Evolutionary conservation across 2,113 vertebrate genomes (phyloP), one percentile per base, ranked within the genome.

Genomic region (Zeus faber): DNA sequence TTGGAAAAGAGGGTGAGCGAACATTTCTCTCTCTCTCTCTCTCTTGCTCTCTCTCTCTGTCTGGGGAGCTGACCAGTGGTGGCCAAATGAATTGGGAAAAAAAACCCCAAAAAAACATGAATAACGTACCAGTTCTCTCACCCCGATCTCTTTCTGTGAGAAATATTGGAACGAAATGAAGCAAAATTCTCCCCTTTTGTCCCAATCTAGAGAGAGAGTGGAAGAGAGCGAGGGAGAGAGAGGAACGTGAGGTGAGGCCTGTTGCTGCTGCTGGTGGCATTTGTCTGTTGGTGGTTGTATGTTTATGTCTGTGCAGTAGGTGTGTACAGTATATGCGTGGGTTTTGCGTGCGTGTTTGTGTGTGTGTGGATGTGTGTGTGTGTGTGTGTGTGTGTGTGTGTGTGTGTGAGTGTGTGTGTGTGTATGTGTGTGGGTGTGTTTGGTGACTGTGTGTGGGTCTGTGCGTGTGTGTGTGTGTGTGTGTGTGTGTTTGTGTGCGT

Each of bases 131-230:
- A 76, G n/a, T n/a, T n/a, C n/a, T n/a, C n/a, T n/a, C n/a, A n/a
- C n/a, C n/a, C n/a, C n/a, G 77, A 79, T 73, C 72, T 65, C 60
- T 74, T 91, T 89, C 89, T 91, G 63, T 68, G 61, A 0, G 7
- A 71, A 76, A 80, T 74, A 78, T 83, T 82, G 81, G 82, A 87
- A 72, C 83, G 82, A 91, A 92, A 89, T 91, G 85, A 93, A 90
- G 87, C 88, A 91, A 92, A 89, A 69, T 91, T 89, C 87, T 88
- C 87, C 83, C 87, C 90, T 90, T 89, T 77, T 41, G 39, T 41
- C 14, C 10, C 7, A 37, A 14, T 37, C 33, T 37, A 37, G 33
- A 37, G 33, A 37, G 33, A 37, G 33, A 37, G 33, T 3, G 33
- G n/a, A n/a, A n/a, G 33, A 37, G 33, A 37, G 13, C 13, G 33